Base-by-base conservation (phyloP, 2,797 vertebrate genomes). In the Hippoglossus hippoglossus region DNA sequence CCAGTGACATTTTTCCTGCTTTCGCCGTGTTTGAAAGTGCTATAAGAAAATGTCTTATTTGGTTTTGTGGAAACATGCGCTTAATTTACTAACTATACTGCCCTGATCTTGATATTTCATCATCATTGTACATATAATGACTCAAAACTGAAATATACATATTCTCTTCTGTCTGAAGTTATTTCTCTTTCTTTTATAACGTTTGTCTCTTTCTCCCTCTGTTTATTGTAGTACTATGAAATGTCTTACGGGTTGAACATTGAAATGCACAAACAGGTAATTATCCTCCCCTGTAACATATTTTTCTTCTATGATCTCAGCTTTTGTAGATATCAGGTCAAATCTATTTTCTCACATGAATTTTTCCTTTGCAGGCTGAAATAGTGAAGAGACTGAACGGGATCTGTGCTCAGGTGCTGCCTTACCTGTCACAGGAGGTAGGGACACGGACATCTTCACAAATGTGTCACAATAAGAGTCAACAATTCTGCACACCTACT, bases 221-320 rank as follows among this genome's bases (percentile, higher is more conserved):
- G 19, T 82, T 18, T 75, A 41, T 69, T 77, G 0, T 85, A 98
- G 97, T 99, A 99, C 89, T 99, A 99, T 34, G 97, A 99, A 94
- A 99, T 98, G 97, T 99, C 98, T 39, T 99, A 99, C 0, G 98
- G 98, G 62, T 92, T 99, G 82, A 99, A 99, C 87, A 99, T 99
- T 44, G 98, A 99, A 94, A 99, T 99, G 98, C 98, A 99, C 94
- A 99, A 98, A 93, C 98, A 99, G 97, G 98, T 98, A 90, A 73
- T 89, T 6, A 12, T 1, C 1, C 0, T 70, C 6, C 55, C 44
- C 4, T 25, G 0, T 44, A 5, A 31, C 18, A 2, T 36, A 44
- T 46, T 28, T 0, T 18, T 39, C 8, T 22, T 22, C 19, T 10
- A 5, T 5, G 44, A 3, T 12, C n/a, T 19, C 0, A 2, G 6